Conservation (phyloP, 2,113 vertebrate species). For the Astur gentilis region DNA sequence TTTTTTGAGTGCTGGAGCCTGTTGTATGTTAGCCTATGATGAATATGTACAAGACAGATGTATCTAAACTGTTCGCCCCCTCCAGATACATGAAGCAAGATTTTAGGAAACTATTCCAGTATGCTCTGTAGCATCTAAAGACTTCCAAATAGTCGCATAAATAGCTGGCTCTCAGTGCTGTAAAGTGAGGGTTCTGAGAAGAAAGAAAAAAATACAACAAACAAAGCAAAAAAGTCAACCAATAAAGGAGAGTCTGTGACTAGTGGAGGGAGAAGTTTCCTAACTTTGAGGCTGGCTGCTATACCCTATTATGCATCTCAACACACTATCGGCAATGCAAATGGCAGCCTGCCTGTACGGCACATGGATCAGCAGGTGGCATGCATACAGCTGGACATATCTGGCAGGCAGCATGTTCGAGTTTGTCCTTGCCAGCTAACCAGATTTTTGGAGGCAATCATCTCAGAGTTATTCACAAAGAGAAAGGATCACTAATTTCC, state of each 20-base stretch:
- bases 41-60: not conserved
- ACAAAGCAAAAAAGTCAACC: not conserved
- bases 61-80: not conserved
- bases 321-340: not conserved
- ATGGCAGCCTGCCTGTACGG: not conserved
- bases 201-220: not conserved
- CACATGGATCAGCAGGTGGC: not conserved
- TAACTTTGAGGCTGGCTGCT: not conserved
- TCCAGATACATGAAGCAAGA: not conserved
- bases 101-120: not conserved
- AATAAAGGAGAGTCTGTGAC: not conserved
- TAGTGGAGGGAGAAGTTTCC: not conserved
- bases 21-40: not conserved
- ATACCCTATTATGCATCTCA: not conserved
- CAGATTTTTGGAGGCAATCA: not conserved
- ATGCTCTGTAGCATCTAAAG: not conserved
- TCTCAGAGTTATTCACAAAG: not conserved
- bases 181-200: not conserved
- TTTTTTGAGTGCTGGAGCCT: not conserved
- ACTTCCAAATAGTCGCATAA: not conserved
- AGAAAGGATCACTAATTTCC: not conserved
- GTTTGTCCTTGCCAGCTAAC: not conserved
- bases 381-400: not conserved
- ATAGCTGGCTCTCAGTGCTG: not conserved
- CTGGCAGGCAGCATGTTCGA: not conserved